Evolutionary conservation across 1,140 invertebrate genomes (phyloP).

Genomic region (Sinonovacula constricta): DNA sequence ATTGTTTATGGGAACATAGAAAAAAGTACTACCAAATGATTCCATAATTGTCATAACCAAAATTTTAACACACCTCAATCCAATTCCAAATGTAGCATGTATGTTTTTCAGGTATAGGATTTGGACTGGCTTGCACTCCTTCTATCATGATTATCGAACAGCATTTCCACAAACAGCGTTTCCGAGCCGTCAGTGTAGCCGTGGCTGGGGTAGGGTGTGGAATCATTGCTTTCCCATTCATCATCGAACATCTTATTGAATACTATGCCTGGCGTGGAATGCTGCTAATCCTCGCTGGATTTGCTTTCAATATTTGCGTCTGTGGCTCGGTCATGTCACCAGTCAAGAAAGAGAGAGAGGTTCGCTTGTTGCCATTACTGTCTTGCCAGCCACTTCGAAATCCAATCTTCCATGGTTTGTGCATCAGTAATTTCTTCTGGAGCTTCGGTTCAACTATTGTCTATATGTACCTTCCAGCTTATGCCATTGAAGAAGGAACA

Average conservation of each 20-base stretch:
- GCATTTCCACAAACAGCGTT: slow-evolving; percentile 67
- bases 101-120: slow-evolving; percentile 69
- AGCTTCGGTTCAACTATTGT: slow-evolving; percentile 75
- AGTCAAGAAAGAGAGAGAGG: slow-evolving; percentile 57
- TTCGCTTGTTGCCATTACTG: slow-evolving; percentile 66
- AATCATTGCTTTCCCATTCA: slow-evolving; percentile 72
- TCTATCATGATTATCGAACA: slow-evolving; percentile 74
- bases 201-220: slow-evolving; percentile 71
- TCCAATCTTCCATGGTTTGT: slow-evolving; percentile 72
- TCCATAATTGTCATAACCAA: too few species aligned
- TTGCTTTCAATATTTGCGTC: slow-evolving; percentile 92
- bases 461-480: slow-evolving; percentile 75
- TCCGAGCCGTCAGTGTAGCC: slow-evolving; percentile 68
- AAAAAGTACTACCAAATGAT: too few species aligned
- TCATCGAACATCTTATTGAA: slow-evolving; percentile 67
- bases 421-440: slow-evolving; percentile 76
- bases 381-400: slow-evolving; percentile 72
- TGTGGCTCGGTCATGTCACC: slow-evolving; percentile 84
- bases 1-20: too few species aligned
- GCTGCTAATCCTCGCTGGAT: slow-evolving; percentile 88
- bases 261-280: slow-evolving; percentile 90
- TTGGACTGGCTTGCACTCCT: slow-evolving; percentile 73
- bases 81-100: too few species aligned
- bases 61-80: too few species aligned
- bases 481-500: slow-evolving; percentile 68